These are phyloP conservation scores for Enhydra lutris DNA, from an alignment of 2,113 vertebrate genomes.

Conservation along the genomic window DNA sequence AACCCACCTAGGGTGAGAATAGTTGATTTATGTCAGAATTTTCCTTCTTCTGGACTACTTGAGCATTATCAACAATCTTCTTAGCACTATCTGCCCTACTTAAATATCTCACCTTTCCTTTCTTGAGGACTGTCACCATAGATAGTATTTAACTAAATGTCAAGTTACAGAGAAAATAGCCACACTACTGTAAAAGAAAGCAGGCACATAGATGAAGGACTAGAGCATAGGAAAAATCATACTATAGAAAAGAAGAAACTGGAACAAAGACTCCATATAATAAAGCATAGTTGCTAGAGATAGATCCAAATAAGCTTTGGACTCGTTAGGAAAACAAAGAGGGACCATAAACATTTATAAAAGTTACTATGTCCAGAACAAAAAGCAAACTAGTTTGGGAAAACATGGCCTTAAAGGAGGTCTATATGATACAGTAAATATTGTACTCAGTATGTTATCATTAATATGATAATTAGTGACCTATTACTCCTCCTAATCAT, in stretches of 20 bases:
- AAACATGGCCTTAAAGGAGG: background rate
- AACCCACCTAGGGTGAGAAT: background rate
- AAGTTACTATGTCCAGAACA: background rate
- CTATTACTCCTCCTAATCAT: background rate
- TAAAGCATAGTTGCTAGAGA: background rate
- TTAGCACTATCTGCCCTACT: rapidly evolving
- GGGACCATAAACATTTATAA: background rate
- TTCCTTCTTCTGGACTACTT: background rate
- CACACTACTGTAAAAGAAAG: background rate
- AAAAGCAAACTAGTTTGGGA: background rate
- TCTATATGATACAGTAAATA: background rate
- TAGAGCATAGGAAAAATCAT: background rate
- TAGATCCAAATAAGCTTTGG: background rate
- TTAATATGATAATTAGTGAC: background rate
- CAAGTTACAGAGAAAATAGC: background rate
- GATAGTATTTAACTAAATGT: background rate
- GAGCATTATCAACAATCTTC: background rate
- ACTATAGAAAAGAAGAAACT: background rate
- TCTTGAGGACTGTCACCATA: background rate
- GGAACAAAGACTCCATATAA: background rate
- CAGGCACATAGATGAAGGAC: background rate
- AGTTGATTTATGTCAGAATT: background rate
- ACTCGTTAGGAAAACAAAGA: background rate
- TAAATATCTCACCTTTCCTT: background rate
- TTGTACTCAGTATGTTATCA: background rate